Conservation (phyloP, 2,888 invertebrate genomes). For the Conus canariensis region DNA sequence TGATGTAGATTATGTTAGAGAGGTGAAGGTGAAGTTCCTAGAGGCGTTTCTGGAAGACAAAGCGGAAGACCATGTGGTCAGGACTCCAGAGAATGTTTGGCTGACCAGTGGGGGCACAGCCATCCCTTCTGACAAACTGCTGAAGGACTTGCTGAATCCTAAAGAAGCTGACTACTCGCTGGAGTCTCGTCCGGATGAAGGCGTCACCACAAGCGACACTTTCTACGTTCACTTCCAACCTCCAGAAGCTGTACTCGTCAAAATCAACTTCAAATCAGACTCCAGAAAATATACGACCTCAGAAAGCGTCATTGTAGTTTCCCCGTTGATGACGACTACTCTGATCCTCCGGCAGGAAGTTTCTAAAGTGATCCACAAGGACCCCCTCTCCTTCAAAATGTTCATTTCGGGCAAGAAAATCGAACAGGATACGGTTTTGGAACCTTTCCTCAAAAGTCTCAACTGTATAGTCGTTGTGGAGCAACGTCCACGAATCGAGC, state of each 20-base stretch:
- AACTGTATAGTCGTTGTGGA: slow-evolving; percentile 25
- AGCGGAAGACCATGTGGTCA: background rate
- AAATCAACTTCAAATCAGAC: slow-evolving; percentile 22
- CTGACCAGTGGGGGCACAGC: background rate
- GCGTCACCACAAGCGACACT: background rate
- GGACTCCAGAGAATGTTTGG: background rate
- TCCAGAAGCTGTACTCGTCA: slow-evolving; percentile 2
- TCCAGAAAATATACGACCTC: background rate
- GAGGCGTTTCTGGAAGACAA: background rate
- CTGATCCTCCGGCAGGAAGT: background rate
- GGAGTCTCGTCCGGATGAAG: background rate
- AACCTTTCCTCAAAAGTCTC: background rate
- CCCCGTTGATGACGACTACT: background rate
- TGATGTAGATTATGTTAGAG: background rate
- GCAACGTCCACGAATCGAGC: slow-evolving; percentile 1
- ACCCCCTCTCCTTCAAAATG: slow-evolving; percentile 32
- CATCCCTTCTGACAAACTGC: background rate
- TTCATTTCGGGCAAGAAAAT: slow-evolving; percentile 26
- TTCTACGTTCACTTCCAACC: slow-evolving; percentile 29
- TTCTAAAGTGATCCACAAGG: slow-evolving; percentile 28
- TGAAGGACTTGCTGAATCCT: background rate
- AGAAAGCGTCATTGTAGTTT: slow-evolving; percentile 10
- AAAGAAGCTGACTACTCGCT: background rate
- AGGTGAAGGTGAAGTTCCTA: slow-evolving; percentile 6
- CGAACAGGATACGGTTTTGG: background rate